These are phyloP conservation scores for Heliconius hewitsoni DNA, from an alignment of 1,140 invertebrate species.

Conservation along the genomic window DNA sequence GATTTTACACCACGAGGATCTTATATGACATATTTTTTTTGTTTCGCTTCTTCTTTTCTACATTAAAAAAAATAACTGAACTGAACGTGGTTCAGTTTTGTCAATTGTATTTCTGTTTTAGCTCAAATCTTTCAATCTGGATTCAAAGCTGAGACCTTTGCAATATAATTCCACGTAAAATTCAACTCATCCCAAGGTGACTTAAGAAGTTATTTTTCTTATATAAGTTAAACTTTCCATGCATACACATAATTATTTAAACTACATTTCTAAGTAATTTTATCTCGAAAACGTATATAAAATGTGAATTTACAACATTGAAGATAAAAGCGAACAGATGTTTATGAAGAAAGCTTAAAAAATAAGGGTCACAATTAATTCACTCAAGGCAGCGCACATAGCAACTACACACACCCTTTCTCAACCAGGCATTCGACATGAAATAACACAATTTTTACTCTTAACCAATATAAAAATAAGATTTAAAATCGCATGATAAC, in stretches of 20 bases:
- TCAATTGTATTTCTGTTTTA: too few species aligned
- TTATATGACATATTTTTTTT: too few species aligned
- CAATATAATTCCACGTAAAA: neutral
- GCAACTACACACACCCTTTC: slow-evolving; percentile 55
- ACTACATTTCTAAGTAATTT: slow-evolving; percentile 4
- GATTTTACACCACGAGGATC: too few species aligned
- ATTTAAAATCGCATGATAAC: slow-evolving; percentile 29
- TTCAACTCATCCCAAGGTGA: neutral
- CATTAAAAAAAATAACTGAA: too few species aligned
- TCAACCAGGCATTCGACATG: slow-evolving; percentile 46
- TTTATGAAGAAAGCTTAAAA: slow-evolving; percentile 22
- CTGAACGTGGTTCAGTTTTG: neutral
- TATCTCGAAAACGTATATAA: slow-evolving; percentile 16
- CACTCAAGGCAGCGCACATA: slow-evolving; percentile 42
- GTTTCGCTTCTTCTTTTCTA: too few species aligned
- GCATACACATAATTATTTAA: neutral
- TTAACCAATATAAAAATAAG: slow-evolving; percentile 26
- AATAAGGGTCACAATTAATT: slow-evolving; percentile 28
- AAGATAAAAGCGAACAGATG: slow-evolving; percentile 20
- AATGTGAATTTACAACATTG: slow-evolving; percentile 18
- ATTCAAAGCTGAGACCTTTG: neutral
- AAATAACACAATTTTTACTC: slow-evolving; percentile 24
- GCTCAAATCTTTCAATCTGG: too few species aligned
- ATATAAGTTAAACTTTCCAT: slow-evolving; percentile 6
- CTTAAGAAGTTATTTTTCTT: neutral